Evolutionary conservation across 2,888 invertebrate genomes (phyloP).

Genomic region (Xanthia icteritia): DNA sequence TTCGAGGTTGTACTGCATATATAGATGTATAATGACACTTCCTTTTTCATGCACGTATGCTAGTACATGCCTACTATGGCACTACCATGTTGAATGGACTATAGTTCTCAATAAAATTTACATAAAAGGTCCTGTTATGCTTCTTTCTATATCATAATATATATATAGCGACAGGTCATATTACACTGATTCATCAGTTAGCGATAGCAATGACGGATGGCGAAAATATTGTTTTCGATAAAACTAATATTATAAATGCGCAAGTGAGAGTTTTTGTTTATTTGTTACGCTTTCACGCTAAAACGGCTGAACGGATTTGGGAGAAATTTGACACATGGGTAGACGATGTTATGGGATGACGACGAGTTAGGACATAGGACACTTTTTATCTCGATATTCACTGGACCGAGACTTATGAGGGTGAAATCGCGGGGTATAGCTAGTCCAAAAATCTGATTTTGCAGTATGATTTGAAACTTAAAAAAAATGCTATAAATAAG

Average conservation of each 20-base stretch:
- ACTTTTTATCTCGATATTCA: no score
- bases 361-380: no score
- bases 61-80: conserved; percentile 13
- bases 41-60: neutral
- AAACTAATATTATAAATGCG: neutral
- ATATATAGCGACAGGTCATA: neutral
- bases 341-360: no score
- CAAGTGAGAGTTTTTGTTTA: no score
- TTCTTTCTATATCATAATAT: neutral
- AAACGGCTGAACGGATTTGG: no score
- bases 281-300: no score
- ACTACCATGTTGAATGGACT: conserved; percentile 39
- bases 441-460: neutral
- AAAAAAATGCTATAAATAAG: no score
- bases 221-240: neutral
- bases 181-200: conserved; percentile 22
- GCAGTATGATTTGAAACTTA: no score
- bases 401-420: no score
- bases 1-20: conserved; percentile 1
- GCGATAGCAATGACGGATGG: neutral
- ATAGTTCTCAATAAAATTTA: conserved; percentile 22
- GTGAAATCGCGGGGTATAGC: no score
- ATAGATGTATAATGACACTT: conserved; percentile 2
- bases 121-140: neutral
- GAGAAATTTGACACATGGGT: no score